Conservation (phyloP, 2,888 invertebrate genomes). For the Bimastos eiseni region DNA sequence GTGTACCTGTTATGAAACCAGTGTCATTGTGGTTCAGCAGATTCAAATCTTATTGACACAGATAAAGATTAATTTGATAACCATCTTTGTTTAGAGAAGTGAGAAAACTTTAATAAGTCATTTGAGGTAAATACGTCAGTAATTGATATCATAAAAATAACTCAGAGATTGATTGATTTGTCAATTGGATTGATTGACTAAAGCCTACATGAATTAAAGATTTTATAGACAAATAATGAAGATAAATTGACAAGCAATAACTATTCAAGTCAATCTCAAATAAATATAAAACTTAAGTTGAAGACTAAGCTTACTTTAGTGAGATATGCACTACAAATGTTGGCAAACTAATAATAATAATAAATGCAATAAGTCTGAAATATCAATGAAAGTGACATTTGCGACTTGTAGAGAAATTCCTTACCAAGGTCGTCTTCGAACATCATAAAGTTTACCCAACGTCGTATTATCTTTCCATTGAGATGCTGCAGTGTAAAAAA, state of each 20-base stretch:
- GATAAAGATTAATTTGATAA: neutral
- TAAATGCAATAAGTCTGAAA: neutral
- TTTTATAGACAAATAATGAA: too few species aligned
- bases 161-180: neutral
- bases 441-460: conserved; percentile 60
- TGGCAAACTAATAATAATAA: too few species aligned
- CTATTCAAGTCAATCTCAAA: neutral
- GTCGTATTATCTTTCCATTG: neutral
- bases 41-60: neutral
- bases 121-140: neutral
- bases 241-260: neutral
- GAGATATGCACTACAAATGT: neutral
- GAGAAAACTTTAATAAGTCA: neutral
- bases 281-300: neutral
- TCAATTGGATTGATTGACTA: neutral
- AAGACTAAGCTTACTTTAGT: neutral
- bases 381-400: neutral
- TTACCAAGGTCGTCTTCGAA: conserved; percentile 62
- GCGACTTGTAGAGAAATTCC: neutral
- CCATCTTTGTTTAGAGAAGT: too few species aligned
- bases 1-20: conserved; percentile 52
- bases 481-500: neutral
- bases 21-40: neutral
- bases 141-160: neutral
- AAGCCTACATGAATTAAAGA: neutral